These are phyloP conservation scores for Sebastolobus alascanus DNA, from an alignment of 2,797 vertebrate genomes.

Conservation along the genomic window DNA sequence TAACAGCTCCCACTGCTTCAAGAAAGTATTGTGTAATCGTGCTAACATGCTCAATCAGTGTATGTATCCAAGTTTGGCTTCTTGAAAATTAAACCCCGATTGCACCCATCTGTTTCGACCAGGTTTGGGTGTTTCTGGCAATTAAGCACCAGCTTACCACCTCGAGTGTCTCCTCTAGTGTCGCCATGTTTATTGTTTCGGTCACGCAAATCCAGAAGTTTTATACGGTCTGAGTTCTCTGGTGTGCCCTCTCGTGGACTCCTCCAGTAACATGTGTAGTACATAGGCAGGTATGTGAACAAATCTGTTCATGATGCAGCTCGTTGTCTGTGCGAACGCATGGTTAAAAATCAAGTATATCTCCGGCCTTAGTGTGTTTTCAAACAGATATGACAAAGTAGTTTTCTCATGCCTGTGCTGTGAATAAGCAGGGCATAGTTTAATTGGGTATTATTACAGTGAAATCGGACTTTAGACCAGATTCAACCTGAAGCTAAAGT, in stretches of 20 bases:
- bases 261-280: too few relatives aligned
- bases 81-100: conserved; percentile 70
- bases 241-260: too few relatives aligned
- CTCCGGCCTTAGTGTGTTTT: too few relatives aligned
- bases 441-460: too few relatives aligned
- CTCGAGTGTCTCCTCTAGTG: background rate
- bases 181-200: background rate
- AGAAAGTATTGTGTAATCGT: background rate
- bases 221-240: too few relatives aligned
- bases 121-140: conserved; percentile 65
- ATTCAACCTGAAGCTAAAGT: too few relatives aligned
- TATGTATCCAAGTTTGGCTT: conserved; percentile 53
- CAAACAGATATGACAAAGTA: too few relatives aligned
- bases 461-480: too few relatives aligned
- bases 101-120: conserved; percentile 71
- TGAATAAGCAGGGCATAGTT: background rate
- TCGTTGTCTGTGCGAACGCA: too few relatives aligned
- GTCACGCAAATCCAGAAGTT: background rate
- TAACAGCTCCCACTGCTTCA: conserved; percentile 34
- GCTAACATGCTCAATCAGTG: conserved; percentile 43
- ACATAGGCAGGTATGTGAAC: too few relatives aligned
- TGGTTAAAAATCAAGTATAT: too few relatives aligned
- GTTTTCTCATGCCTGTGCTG: background rate
- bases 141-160: conserved; percentile 59
- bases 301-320: too few relatives aligned